Conservation (phyloP, 2,888 invertebrate genomes). For the Piscicola geometra region DNA sequence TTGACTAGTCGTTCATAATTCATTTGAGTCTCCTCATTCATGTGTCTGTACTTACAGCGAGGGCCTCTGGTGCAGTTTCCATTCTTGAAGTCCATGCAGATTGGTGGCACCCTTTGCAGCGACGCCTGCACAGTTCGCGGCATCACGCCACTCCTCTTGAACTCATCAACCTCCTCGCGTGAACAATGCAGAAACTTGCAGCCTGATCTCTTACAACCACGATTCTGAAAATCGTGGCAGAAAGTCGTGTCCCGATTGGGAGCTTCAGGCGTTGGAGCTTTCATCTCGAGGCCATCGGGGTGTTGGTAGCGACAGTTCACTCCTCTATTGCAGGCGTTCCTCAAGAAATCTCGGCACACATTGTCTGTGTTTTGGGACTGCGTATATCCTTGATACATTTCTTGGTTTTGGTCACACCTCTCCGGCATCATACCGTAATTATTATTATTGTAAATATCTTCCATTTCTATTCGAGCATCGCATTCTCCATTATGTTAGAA, state of each 20-base stretch:
- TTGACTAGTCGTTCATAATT: background rate
- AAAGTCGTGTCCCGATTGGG: constrained; percentile 55
- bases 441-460: background rate
- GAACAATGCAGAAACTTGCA: constrained; percentile 75
- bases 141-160: constrained; percentile 68
- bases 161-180: constrained; percentile 68
- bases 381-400: background rate
- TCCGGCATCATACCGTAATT: constrained; percentile 9
- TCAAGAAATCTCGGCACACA: constrained; percentile 62
- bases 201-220: constrained; percentile 67
- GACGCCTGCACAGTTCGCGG: constrained; percentile 54
- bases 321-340: constrained; percentile 64
- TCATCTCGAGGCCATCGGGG: constrained; percentile 55
- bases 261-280: constrained; percentile 46
- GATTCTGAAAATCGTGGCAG: constrained; percentile 67
- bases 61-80: constrained; percentile 61
- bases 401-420: background rate
- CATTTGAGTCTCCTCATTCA: constrained; percentile 34
- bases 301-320: constrained; percentile 62
- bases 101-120: constrained; percentile 49
- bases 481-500: background rate
- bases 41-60: constrained; percentile 60
- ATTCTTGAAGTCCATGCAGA: constrained; percentile 65
- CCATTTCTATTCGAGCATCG: background rate
- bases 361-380: constrained; percentile 53